phyloP scores from a whole-genome alignment of 2,888 invertebrate species.

The Amblyjoppa proteus region DNA sequence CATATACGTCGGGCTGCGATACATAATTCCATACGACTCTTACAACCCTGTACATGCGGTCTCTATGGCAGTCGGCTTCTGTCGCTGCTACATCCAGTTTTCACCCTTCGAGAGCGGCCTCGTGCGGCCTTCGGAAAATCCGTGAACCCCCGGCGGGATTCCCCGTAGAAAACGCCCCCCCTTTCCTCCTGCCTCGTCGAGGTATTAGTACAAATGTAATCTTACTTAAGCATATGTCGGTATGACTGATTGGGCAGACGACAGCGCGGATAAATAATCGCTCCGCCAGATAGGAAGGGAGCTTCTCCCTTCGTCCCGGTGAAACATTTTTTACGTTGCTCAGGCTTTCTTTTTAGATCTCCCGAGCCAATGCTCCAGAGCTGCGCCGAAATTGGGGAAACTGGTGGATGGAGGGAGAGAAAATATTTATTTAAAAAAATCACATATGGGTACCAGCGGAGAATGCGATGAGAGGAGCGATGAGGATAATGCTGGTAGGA shows the following conservation, averaged over 20 bases:
- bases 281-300: slow-evolving; percentile 47
- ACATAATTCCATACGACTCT: slow-evolving; percentile 66
- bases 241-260: slow-evolving; percentile 82
- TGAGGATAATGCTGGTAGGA: slow-evolving; percentile 77
- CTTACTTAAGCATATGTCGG: slow-evolving; percentile 84
- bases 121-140: slow-evolving; percentile 62
- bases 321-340: slow-evolving; percentile 32
- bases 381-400: slow-evolving; percentile 74
- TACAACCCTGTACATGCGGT: slow-evolving; percentile 28
- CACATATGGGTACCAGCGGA: slow-evolving; percentile 79
- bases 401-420: slow-evolving; percentile 30
- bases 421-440: slow-evolving; percentile 68
- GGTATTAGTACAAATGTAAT: slow-evolving; percentile 84
- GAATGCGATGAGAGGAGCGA: slow-evolving; percentile 52
- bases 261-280: slow-evolving; percentile 82
- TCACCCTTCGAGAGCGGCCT: slow-evolving; percentile 63
- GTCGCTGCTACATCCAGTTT: slow-evolving; percentile 57
- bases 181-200: slow-evolving; percentile 54
- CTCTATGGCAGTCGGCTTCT: slow-evolving; percentile 62
- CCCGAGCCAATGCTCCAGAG: slow-evolving; percentile 12
- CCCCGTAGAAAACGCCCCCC: slow-evolving; percentile 41
- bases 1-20: slow-evolving; percentile 60
- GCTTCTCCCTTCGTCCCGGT: slow-evolving; percentile 63
- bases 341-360: slow-evolving; percentile 49
- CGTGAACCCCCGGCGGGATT: slow-evolving; percentile 52